Percentiles rank a stretch among this genome's conserved stretches.
These are phyloP conservation scores for Nicator chloris DNA, from an alignment of 2,113 vertebrate species.

Conservation along the genomic window DNA sequence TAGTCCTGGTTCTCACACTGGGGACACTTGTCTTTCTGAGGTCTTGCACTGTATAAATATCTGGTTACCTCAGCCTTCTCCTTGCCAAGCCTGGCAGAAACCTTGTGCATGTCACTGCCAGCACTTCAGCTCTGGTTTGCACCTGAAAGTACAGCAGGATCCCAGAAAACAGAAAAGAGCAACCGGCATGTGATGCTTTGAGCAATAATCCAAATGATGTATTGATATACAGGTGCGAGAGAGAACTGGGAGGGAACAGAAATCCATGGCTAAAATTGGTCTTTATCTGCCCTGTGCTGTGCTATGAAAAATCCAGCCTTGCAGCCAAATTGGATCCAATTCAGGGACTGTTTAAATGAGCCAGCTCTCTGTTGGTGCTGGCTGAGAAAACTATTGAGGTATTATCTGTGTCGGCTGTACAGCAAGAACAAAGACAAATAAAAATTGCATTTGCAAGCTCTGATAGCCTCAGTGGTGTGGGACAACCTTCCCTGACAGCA, in stretches of 20 bases:
- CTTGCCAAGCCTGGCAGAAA: not conserved
- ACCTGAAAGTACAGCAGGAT: not conserved
- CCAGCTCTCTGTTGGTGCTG: conserved; percentile 20
- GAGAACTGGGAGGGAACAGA: not conserved
- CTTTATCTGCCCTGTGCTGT: not conserved
- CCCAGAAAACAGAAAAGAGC: not conserved
- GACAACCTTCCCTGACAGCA: not conserved
- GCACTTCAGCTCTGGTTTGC: not conserved
- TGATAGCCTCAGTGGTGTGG: not conserved
- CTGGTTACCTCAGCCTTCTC: not conserved
- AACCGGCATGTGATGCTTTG: not conserved
- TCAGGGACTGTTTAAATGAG: conserved; percentile 11
- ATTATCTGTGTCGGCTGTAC: not conserved
- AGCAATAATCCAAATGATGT: not conserved
- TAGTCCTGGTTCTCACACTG: not conserved
- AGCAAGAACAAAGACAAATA: not conserved
- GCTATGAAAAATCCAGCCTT: not conserved
- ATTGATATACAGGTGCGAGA: not conserved
- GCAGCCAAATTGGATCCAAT: not conserved
- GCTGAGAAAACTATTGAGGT: conserved; percentile 5
- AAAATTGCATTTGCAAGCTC: not conserved
- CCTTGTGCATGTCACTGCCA: not conserved
- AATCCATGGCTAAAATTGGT: not conserved
- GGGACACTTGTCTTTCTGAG: not conserved
- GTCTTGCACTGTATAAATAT: not conserved